Base-by-base conservation (phyloP, 2,113 vertebrate genomes). In the Tachysurus fulvidraco region DNA sequence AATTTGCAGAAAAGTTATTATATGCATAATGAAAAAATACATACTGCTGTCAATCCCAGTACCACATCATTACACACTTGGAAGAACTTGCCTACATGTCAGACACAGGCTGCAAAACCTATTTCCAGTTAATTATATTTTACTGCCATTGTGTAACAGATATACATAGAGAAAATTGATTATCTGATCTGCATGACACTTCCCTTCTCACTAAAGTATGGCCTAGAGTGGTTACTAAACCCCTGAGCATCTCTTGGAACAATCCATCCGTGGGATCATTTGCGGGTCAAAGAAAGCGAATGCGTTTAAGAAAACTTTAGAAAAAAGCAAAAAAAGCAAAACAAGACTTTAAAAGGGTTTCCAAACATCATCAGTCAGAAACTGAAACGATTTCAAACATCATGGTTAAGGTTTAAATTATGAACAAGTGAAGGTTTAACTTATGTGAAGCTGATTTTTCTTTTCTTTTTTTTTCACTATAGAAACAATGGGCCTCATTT, bases 61-160 rank as follows among this genome's bases (percentile, higher is more conserved):
- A 52, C 14, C n/a, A 28, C 81, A 59, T 74, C 46, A 71, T 12
- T 54, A 71, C 50, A 57, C 52, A 25, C n/a, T 78, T 28, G 16
- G 64, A 69, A 83, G 50, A 36, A 36, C 82, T 67, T 83, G 46
- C 60, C 17, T 19, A 19, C 19, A 12, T 23, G 62, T 54, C 46
- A 52, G 17, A 7, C 44, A 50, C 59, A 67, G 2, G 60, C 46
- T 36, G 17, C 46, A 73, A 50, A n/a, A 73, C 36, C 69, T 23
- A 60, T 59, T 84, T 69, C 64, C 17, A 83, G 25, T 65, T 52
- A 54, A 83, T 69, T 52, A 19, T 25, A 65, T 52, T 64, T 8
- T 59, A 50, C 13, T 83, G 54, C 44, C 46, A 67, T 54, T 50
- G 16, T 55, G 71, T 84, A 57, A 84, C 36, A 74, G 67, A 73